Evolutionary conservation across 2,797 vertebrate genomes (phyloP), one percentile per base, ranked within the genome.

Genomic region (Poecilia wingei): DNA sequence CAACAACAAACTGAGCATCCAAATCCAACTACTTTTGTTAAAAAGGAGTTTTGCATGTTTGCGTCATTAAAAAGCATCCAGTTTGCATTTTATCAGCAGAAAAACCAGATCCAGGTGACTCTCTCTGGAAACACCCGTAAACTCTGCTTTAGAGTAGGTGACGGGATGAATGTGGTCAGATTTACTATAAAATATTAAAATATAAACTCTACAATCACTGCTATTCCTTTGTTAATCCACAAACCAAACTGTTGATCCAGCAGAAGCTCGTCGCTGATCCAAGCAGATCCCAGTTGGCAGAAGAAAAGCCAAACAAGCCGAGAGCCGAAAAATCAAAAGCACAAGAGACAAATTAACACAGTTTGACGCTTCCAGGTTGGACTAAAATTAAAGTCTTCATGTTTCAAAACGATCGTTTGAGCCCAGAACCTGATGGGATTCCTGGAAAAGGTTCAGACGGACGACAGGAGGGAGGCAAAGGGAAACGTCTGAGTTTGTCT

Each of bases 221-320:
- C 36, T 10, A 2, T 10, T 39, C 18, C 33, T 43, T 71, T 75
- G 12, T 36, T 5, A 53, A 78, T 71, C 13, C 13, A 18, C 59
- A 64, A 47, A 55, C 53, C 51, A 61, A 66, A 66, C 28, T 28
- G 79, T 51, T 70, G 75, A 73, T 61, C 45, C 39, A 66, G 69
- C 6, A 55, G 74, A 64, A 59, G 53, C 79, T 76, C 57, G 22
- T 53, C 16, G 25, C 74, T 68, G 57, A 5, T 73, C 74, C 68
- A 46, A 73, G 47, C 36, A 22, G 69, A 31, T 76, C 57, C 74
- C 70, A 59, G 70, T 28, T 41, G 64, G 47, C 45, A 51, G 5
- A 25, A 69, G 76, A 83, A 77, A 79, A 79, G 55, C 28, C 71
- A 1, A 33, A 73, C 47, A 66, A 66, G 61, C 33, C 3, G 61